Evolutionary conservation across 2,888 invertebrate species (phyloP).

Genomic region (Didymodactylos carnosus): DNA sequence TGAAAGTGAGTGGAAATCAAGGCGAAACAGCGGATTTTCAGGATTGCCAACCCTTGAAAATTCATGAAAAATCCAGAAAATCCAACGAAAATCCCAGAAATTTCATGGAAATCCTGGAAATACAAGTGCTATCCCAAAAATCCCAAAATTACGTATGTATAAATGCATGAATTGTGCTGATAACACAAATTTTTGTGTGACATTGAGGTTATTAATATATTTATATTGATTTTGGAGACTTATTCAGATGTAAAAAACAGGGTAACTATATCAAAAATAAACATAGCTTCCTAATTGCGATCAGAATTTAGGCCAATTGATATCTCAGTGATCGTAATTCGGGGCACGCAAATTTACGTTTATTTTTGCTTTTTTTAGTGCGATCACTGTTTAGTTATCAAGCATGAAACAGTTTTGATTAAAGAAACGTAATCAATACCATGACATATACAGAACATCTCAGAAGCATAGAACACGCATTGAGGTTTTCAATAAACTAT

Average conservation of each 20-base stretch:
- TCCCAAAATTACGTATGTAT: background rate
- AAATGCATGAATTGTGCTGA: background rate
- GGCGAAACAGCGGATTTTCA: too few species aligned
- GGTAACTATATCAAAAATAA: too few species aligned
- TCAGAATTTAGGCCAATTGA: background rate
- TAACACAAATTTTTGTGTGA: background rate
- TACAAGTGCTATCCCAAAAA: background rate
- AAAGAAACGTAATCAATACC: background rate
- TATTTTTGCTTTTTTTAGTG: background rate
- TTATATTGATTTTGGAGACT: background rate
- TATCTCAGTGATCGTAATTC: background rate
- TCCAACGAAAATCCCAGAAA: too few species aligned
- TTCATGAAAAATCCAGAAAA: too few species aligned
- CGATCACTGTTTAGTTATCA: background rate
- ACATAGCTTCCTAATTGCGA: background rate
- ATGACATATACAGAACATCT: background rate
- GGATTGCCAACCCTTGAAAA: too few species aligned
- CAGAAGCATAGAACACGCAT: background rate
- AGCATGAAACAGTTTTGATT: background rate
- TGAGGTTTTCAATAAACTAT: background rate
- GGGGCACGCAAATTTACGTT: background rate
- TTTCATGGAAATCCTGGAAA: too few species aligned
- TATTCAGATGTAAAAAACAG: background rate
- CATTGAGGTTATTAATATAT: background rate
- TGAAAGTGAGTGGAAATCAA: too few species aligned